Evolutionary conservation across 1,140 invertebrate genomes (phyloP).

Genomic region (Euborellia annulipes): DNA sequence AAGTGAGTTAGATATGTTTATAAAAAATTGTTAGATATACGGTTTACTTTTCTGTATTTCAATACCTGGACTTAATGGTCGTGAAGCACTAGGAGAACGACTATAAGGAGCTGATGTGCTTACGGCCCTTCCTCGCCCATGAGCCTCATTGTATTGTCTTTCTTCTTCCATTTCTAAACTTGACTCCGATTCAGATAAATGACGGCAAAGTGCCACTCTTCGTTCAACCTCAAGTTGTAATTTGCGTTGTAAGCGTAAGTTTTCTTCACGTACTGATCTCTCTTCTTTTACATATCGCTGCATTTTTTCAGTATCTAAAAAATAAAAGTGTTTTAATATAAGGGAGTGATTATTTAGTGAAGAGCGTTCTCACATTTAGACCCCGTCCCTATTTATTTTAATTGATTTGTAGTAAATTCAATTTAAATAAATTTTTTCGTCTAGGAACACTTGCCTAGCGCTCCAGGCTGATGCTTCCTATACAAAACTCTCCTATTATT

Average conservation of each 20-base stretch:
- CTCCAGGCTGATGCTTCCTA: too few relatives aligned
- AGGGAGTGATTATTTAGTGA: too few relatives aligned
- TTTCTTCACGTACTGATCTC: slow-evolving; percentile 86
- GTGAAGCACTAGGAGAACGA: slow-evolving; percentile 57
- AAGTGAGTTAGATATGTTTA: too few relatives aligned
- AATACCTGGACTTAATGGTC: slow-evolving; percentile 66
- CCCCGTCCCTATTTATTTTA: too few relatives aligned
- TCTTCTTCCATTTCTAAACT: slow-evolving; percentile 96
- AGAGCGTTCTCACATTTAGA: too few relatives aligned
- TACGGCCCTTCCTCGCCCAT: slow-evolving; percentile 43
- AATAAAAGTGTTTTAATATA: too few relatives aligned
- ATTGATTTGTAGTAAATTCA: too few relatives aligned
- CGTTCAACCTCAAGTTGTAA: slow-evolving; percentile 87
- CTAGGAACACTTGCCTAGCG: too few relatives aligned
- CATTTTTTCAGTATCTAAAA: slow-evolving; percentile 81
- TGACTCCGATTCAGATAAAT: slow-evolving; percentile 84
- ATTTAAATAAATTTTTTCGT: too few relatives aligned
- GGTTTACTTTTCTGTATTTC: too few relatives aligned
- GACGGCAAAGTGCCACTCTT: slow-evolving; percentile 81
- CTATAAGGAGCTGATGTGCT: slow-evolving; percentile 68
- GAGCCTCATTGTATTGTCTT: slow-evolving; percentile 77
- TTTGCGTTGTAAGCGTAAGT: slow-evolving; percentile 81
- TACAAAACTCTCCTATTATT: too few relatives aligned
- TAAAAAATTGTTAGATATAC: too few relatives aligned
- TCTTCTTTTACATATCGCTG: slow-evolving; percentile 87